Percentiles rank a stretch among this genome's conserved stretches.
Evolutionary conservation across 2,888 invertebrate genomes (phyloP).

Genomic region (Lymantria monacha): DNA sequence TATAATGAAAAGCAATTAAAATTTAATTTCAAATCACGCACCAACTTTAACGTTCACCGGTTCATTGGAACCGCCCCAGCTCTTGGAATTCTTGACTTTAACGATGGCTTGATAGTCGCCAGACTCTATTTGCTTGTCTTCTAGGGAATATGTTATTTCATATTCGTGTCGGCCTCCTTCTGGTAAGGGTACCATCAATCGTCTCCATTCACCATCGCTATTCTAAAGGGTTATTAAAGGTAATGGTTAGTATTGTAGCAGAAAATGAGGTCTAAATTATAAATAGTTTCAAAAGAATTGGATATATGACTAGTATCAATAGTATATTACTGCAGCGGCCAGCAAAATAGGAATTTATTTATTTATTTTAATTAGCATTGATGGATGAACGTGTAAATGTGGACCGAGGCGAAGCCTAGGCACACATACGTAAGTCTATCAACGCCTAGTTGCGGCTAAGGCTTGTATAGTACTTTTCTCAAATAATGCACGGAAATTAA

Average conservation of each 20-base stretch:
- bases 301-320: too few relatives aligned
- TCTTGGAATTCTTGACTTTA: constrained; percentile 57
- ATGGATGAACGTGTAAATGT: too few relatives aligned
- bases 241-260: constrained; percentile 17
- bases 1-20: too few relatives aligned
- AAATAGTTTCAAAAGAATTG: too few relatives aligned
- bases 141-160: constrained; percentile 44
- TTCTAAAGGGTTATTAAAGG: constrained; percentile 32
- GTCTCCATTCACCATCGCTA: constrained; percentile 41
- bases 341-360: too few relatives aligned
- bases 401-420: too few relatives aligned
- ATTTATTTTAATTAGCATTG: too few relatives aligned
- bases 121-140: constrained; percentile 37
- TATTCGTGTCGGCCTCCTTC: constrained; percentile 41
- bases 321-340: too few relatives aligned
- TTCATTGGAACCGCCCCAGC: constrained; percentile 51
- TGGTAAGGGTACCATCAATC: constrained; percentile 47
- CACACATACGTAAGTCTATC: too few relatives aligned
- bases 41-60: constrained; percentile 51
- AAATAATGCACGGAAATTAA: too few relatives aligned
- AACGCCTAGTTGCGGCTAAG: too few relatives aligned
- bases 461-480: too few relatives aligned
- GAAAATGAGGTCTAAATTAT: constrained; percentile 11
- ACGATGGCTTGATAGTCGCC: constrained; percentile 59
- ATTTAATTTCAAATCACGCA: constrained; percentile 25